phyloP scores from a whole-genome alignment of 2,797 vertebrate genomes.

The Anguilla megastoma region DNA sequence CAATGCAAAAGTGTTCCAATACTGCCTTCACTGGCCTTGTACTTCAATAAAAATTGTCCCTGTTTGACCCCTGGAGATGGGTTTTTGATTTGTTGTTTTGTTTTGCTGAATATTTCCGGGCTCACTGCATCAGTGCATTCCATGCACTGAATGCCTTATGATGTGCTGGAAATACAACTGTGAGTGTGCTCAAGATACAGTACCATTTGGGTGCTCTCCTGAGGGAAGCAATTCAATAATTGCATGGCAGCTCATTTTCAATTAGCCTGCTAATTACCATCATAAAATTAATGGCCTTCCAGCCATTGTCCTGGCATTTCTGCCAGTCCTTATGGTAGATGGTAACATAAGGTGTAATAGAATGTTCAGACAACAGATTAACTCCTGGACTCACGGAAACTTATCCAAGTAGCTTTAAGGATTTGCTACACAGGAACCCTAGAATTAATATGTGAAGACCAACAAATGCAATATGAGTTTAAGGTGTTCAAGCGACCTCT shows the following conservation, averaged over 20 bases:
- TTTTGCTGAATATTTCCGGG: neutral
- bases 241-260: neutral
- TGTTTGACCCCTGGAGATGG: neutral
- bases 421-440: too few species aligned
- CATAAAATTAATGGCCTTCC: neutral
- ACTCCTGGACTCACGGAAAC: neutral
- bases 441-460: too few species aligned
- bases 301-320: neutral
- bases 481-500: too few species aligned
- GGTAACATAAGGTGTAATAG: neutral
- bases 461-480: too few species aligned
- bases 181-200: neutral
- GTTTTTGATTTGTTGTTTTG: conserved; percentile 6
- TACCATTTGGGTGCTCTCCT: neutral
- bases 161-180: neutral
- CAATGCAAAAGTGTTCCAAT: neutral
- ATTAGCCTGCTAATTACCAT: neutral
- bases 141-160: neutral
- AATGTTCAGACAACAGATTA: neutral
- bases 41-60: neutral
- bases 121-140: neutral
- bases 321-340: neutral
- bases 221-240: neutral
- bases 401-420: neutral
- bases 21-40: neutral